Percentiles rank a stretch among this genome's conserved stretches.
phyloP scores from a whole-genome alignment of 2,888 invertebrate genomes.

The Agrotis exclamationis region DNA sequence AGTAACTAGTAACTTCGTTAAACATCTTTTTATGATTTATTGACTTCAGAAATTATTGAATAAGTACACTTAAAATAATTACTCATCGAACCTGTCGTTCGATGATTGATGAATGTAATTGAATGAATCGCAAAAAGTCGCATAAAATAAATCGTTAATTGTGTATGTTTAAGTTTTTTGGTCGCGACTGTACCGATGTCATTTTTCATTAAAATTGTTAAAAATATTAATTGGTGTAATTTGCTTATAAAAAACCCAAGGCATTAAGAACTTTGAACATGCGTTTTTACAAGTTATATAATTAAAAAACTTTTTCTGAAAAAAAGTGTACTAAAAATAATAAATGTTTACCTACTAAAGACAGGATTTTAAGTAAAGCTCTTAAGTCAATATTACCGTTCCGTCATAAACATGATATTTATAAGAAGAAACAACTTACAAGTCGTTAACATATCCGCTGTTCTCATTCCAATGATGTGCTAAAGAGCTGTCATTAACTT shows the following conservation, averaged over 20 bases:
- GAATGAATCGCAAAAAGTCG: slow-evolving; percentile 18
- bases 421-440: slow-evolving; percentile 44
- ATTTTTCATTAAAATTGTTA: neutral
- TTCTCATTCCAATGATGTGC: slow-evolving; percentile 52
- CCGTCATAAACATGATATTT: slow-evolving; percentile 42
- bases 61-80: slow-evolving; percentile 47
- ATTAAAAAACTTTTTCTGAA: neutral
- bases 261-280: neutral
- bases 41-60: slow-evolving; percentile 44
- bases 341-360: neutral
- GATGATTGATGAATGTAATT: slow-evolving; percentile 47
- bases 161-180: slow-evolving; percentile 5
- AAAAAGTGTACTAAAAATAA: neutral
- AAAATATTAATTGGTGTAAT: neutral
- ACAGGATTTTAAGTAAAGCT: neutral
- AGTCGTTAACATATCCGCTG: slow-evolving; percentile 45
- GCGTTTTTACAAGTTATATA: neutral
- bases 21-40: slow-evolving; percentile 53
- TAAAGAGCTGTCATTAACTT: slow-evolving; percentile 61
- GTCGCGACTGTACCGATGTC: neutral
- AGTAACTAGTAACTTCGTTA: slow-evolving; percentile 23
- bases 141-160: neutral
- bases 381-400: slow-evolving; percentile 42
- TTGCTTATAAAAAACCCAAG: neutral
- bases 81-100: slow-evolving; percentile 32